These are phyloP conservation scores for Pachycephus smyrnensis DNA, from an alignment of 2,888 invertebrate genomes.

Conservation along the genomic window DNA sequence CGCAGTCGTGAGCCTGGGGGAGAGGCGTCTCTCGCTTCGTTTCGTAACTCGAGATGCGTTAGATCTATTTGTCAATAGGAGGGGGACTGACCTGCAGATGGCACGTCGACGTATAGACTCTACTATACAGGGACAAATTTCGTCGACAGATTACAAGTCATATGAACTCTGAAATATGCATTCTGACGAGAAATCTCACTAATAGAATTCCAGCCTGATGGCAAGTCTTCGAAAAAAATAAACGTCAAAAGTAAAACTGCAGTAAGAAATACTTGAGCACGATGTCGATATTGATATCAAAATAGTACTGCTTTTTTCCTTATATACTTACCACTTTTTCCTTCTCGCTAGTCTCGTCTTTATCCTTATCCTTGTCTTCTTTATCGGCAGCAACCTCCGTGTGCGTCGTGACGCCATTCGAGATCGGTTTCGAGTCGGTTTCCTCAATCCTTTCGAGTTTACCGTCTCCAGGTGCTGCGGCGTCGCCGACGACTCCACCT, in stretches of 20 bases:
- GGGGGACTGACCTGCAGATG: background rate
- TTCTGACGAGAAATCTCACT: background rate
- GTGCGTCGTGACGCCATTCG: slow-evolving; percentile 78
- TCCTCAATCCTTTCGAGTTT: slow-evolving; percentile 84
- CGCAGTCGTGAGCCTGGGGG: background rate
- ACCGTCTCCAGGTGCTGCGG: slow-evolving; percentile 63
- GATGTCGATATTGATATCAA: background rate
- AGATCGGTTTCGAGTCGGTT: slow-evolving; percentile 79
- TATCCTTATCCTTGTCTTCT: slow-evolving; percentile 77
- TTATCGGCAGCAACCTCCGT: slow-evolving; percentile 70
- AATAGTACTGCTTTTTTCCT: background rate
- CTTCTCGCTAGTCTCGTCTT: slow-evolving; percentile 77
- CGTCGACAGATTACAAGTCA: too few relatives aligned
- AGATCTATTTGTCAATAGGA: background rate
- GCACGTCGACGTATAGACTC: background rate
- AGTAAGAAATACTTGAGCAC: slow-evolving; percentile 7
- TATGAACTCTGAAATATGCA: background rate
- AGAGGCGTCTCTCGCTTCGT: background rate
- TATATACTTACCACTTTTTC: slow-evolving; percentile 69
- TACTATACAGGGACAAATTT: background rate
- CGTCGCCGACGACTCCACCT: slow-evolving; percentile 71
- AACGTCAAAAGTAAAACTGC: background rate
- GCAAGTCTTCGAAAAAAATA: background rate
- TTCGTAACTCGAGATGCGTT: background rate
- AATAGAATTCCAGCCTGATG: background rate